Percentiles rank a stretch among this genome's conserved stretches.
Conservation (phyloP, 2,888 invertebrate species). For the Agrypnus murinus region DNA sequence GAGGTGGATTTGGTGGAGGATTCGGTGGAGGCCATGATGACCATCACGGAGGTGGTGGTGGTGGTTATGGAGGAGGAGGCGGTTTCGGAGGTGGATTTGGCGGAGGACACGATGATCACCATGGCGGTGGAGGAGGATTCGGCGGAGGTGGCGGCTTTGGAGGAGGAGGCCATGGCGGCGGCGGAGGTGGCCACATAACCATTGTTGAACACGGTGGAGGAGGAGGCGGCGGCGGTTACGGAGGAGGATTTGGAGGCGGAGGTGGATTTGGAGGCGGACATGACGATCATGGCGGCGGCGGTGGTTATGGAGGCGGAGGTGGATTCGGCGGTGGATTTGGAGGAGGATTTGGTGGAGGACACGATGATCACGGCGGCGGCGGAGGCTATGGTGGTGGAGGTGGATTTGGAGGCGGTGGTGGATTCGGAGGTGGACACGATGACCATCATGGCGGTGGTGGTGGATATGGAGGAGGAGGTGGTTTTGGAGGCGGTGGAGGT, state of each 20-base stretch:
- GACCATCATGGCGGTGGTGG: conserved; percentile 60
- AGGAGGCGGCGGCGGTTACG: conserved; percentile 57
- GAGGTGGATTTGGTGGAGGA: conserved; percentile 49
- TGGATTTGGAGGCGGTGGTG: conserved; percentile 51
- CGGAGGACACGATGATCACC: conserved; percentile 38
- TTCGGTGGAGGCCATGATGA: conserved; percentile 46
- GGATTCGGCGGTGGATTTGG: conserved; percentile 60
- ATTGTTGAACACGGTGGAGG: conserved; percentile 60
- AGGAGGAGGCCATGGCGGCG: conserved; percentile 67
- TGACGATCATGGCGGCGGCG: conserved; percentile 60
- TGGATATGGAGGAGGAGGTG: conserved; percentile 48
- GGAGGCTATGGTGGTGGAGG: conserved; percentile 53
- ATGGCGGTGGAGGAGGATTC: conserved; percentile 20
- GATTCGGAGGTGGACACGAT: conserved; percentile 56
- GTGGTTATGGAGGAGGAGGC: conserved; percentile 57
- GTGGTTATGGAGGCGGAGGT: conserved; percentile 35
- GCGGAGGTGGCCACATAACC: conserved; percentile 68
- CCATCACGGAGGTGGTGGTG: conserved; percentile 63
- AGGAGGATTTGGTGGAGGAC: conserved; percentile 56
- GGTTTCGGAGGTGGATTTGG: conserved; percentile 60
- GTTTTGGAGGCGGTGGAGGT: conserved; percentile 57
- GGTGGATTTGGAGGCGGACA: conserved; percentile 61
- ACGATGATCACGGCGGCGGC: conserved; percentile 64
- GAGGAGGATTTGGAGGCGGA: conserved; percentile 61
- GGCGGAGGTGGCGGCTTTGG: conserved; percentile 66